These are phyloP conservation scores for Microcebus griseorufus DNA, from an alignment of 2,113 vertebrate genomes.

Conservation along the genomic window DNA sequence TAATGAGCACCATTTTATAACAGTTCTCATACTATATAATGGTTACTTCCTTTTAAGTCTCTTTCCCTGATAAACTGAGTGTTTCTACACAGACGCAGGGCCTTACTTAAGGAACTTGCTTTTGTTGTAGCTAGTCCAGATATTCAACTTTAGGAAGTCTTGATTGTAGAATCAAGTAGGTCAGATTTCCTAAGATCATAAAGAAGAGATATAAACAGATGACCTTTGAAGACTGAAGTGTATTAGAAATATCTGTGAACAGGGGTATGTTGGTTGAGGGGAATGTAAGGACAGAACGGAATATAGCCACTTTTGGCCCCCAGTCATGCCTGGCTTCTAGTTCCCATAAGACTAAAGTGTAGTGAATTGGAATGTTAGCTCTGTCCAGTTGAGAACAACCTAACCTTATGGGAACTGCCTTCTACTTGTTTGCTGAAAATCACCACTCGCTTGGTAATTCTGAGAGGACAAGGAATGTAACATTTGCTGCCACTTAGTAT, in stretches of 20 bases:
- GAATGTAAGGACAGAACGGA: background rate
- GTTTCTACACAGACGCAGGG: background rate
- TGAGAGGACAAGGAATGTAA: background rate
- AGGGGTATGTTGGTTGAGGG: background rate
- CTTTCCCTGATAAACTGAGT: background rate
- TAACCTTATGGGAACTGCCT: background rate
- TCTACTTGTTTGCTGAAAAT: slow-evolving; percentile 28
- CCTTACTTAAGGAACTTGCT: slow-evolving; percentile 10
- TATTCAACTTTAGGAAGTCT: background rate
- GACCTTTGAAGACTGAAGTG: background rate
- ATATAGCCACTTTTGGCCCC: background rate
- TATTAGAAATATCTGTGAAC: background rate
- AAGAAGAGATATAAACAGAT: background rate
- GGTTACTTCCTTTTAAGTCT: background rate
- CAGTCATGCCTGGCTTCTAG: background rate
- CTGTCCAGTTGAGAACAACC: background rate
- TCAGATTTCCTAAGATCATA: slow-evolving; percentile 2
- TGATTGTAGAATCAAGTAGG: background rate
- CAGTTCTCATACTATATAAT: background rate
- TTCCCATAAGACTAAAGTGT: background rate
- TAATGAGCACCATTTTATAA: background rate
- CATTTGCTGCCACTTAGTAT: background rate
- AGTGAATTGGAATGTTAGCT: background rate
- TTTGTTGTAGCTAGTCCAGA: background rate
- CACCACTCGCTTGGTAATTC: background rate